Evolutionary conservation across 2,797 vertebrate species (phyloP).

Genomic region (Semaprochilodus insignis): DNA sequence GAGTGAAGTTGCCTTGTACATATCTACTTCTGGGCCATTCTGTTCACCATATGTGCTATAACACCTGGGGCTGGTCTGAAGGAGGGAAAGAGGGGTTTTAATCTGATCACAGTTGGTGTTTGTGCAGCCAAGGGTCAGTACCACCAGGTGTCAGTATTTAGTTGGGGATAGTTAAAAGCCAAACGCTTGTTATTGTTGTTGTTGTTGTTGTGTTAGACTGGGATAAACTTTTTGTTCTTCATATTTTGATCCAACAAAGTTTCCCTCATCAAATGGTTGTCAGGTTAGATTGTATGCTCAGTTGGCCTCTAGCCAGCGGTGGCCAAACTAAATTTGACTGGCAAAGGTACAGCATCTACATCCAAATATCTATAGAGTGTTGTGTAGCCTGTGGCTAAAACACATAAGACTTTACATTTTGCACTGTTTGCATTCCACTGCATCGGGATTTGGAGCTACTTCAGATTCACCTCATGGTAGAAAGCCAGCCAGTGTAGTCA

Average conservation of each 20-base stretch:
- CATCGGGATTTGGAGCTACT: too few species aligned
- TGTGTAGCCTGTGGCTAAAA: too few species aligned
- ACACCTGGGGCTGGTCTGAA: not conserved
- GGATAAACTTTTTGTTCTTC: not conserved
- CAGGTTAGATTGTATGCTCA: too few species aligned
- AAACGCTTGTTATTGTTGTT: not conserved
- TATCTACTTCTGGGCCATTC: not conserved
- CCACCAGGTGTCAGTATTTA: slow-evolving; percentile 40
- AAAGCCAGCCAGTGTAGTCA: too few species aligned
- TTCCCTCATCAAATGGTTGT: too few species aligned
- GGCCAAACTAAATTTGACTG: too few species aligned
- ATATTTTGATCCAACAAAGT: not conserved
- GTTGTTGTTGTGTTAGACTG: not conserved
- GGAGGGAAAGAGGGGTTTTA: not conserved
- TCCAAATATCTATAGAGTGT: too few species aligned
- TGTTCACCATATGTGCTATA: not conserved
- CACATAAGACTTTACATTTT: too few species aligned
- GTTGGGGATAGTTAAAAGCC: not conserved
- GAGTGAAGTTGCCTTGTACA: not conserved
- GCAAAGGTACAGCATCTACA: too few species aligned
- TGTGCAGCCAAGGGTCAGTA: not conserved
- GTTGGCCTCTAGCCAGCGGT: too few species aligned
- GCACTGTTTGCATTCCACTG: too few species aligned
- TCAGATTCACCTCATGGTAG: too few species aligned
- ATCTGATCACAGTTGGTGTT: not conserved